Conservation (phyloP, 2,797 vertebrate species). For the Lepilemur ruficaudatus region DNA sequence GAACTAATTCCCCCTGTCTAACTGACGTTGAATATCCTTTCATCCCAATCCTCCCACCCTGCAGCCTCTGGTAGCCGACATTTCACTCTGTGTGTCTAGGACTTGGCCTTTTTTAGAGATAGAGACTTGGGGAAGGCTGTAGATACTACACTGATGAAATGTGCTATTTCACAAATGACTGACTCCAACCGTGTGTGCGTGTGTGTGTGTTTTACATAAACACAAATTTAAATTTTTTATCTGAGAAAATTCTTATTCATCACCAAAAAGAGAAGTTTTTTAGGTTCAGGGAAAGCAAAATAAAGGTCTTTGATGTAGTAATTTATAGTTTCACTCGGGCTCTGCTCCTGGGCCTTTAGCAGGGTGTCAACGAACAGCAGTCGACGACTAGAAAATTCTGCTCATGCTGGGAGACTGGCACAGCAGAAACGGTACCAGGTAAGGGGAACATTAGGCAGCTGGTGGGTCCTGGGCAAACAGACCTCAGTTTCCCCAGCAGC, state of each 20-base stretch:
- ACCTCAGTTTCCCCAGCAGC: not conserved
- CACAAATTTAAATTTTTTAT: conserved; percentile 8
- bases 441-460: not conserved
- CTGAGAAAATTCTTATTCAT: not conserved
- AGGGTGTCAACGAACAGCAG: not conserved
- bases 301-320: not conserved
- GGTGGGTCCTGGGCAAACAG: not conserved
- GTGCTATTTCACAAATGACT: not conserved
- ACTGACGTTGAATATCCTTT: not conserved
- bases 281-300: not conserved
- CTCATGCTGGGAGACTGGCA: not conserved
- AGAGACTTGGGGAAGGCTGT: not conserved
- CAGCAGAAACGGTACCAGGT: not conserved
- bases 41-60: fast-evolving
- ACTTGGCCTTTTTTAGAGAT: not conserved
- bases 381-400: not conserved
- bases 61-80: not conserved
- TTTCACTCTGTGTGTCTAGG: not conserved
- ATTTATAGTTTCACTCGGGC: not conserved
- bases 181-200: not conserved
- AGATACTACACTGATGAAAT: not conserved
- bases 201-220: not conserved
- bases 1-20: not conserved
- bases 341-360: not conserved
- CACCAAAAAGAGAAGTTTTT: not conserved